phyloP scores from a whole-genome alignment of 2,888 invertebrate genomes.

The Tetranychus piercei region DNA sequence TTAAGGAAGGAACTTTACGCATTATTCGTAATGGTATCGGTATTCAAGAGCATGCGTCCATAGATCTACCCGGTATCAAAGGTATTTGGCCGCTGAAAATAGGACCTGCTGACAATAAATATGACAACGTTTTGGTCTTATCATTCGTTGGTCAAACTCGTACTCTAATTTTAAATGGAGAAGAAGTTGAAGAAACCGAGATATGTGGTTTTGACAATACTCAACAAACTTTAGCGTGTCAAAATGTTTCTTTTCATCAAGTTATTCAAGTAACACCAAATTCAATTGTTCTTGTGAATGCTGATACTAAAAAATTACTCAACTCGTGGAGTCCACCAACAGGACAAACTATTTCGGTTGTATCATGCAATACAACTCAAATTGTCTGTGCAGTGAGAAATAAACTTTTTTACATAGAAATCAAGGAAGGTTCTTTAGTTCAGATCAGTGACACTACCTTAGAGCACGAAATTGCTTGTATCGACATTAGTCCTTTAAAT shows the following conservation, averaged over 20 bases:
- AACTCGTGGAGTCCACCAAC: constrained; percentile 52
- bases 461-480: constrained; percentile 85
- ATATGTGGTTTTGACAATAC: constrained; percentile 74
- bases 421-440: constrained; percentile 42
- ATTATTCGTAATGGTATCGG: constrained; percentile 97
- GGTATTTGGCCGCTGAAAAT: constrained; percentile 90
- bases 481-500: constrained; percentile 65
- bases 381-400: constrained; percentile 70
- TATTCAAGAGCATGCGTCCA: constrained; percentile 90
- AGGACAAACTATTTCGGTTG: constrained; percentile 62
- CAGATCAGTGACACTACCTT: constrained; percentile 38
- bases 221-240: constrained; percentile 81
- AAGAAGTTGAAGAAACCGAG: constrained; percentile 94
- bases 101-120: constrained; percentile 35
- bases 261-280: constrained; percentile 53
- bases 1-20: constrained; percentile 87
- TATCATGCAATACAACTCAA: constrained; percentile 57
- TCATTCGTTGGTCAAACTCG: constrained; percentile 94
- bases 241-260: constrained; percentile 66
- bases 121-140: constrained; percentile 75
- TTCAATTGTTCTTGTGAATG: constrained; percentile 51
- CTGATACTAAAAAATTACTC: constrained; percentile 43
- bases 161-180: constrained; percentile 68
- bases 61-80: constrained; percentile 88
- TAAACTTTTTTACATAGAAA: constrained; percentile 60